These are phyloP conservation scores for Latrodectus hesperus DNA, from an alignment of 2,888 invertebrate species.

Conservation along the genomic window DNA sequence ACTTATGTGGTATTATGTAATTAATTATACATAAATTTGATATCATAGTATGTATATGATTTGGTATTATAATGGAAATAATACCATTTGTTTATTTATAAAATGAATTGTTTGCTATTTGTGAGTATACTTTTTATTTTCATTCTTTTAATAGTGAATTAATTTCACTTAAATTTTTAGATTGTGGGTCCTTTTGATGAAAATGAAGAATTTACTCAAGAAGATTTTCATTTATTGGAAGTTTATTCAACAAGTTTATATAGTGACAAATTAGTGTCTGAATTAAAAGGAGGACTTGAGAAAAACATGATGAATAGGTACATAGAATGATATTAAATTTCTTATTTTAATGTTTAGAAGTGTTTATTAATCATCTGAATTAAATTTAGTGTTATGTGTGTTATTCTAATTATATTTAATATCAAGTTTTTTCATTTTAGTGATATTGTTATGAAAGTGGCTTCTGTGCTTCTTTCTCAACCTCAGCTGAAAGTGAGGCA, in stretches of 20 bases:
- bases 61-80: no score
- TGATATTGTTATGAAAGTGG: conserved; percentile 86
- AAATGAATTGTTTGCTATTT: not conserved
- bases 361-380: not conserved
- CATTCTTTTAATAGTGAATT: not conserved
- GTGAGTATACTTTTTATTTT: not conserved
- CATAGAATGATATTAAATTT: not conserved
- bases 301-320: conserved; percentile 33
- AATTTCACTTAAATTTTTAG: conserved; percentile 71
- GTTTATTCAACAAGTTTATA: conserved; percentile 77
- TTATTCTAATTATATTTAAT: conserved; percentile 72
- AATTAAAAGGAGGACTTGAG: conserved; percentile 74
- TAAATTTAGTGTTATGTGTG: not conserved
- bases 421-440: conserved; percentile 77
- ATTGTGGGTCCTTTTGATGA: conserved; percentile 85
- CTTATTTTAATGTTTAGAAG: not conserved
- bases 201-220: conserved; percentile 85
- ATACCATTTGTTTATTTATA: not conserved
- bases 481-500: conserved; percentile 83
- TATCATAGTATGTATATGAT: no score
- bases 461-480: conserved; percentile 84
- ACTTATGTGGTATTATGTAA: no score
- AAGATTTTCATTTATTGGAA: conserved; percentile 93
- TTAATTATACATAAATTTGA: no score
- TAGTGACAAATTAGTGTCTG: conserved; percentile 82